Evolutionary conservation across 2,888 invertebrate genomes (phyloP).

Genomic region (Erebia ligea): DNA sequence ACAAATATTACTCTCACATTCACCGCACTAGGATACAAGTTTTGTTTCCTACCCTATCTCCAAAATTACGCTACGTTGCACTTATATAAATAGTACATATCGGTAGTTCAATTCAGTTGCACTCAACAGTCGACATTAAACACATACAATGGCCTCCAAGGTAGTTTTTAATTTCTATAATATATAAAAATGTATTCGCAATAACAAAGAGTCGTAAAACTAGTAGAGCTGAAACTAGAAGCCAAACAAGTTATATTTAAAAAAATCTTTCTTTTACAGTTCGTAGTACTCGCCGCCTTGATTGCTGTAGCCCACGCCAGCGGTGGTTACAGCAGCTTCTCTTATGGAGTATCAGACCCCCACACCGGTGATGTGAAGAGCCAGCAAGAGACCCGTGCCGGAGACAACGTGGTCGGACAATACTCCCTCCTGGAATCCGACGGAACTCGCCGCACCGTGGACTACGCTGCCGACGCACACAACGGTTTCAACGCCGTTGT

Average conservation of each 20-base stretch:
- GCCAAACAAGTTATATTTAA: neutral
- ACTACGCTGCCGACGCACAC: constrained; percentile 75
- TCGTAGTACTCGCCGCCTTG: constrained; percentile 17
- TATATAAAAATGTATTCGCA: neutral
- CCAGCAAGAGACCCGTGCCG: constrained; percentile 85
- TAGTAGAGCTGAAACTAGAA: neutral
- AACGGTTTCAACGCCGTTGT: constrained; percentile 83
- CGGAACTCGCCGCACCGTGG: constrained; percentile 85
- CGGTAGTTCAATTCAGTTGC: constrained; percentile 34
- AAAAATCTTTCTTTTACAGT: neutral
- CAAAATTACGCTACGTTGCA: constrained; percentile 25
- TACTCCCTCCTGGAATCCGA: constrained; percentile 83
- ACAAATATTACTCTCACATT: constrained; percentile 10
- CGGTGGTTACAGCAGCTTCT: constrained; percentile 71
- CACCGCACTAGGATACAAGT: constrained; percentile 11
- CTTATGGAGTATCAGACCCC: constrained; percentile 76
- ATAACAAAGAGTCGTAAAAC: neutral
- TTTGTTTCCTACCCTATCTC: constrained; percentile 34
- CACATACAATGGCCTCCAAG: constrained; percentile 42
- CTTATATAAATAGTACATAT: constrained; percentile 41
- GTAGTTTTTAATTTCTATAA: constrained; percentile 28
- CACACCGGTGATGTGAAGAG: constrained; percentile 79
- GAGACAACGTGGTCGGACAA: constrained; percentile 84
- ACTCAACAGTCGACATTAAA: constrained; percentile 38
- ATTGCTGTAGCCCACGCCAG: constrained; percentile 10